Evolutionary conservation across 2,797 vertebrate genomes (phyloP), one percentile per base, ranked within the genome.

Genomic region (Manis javanica): DNA sequence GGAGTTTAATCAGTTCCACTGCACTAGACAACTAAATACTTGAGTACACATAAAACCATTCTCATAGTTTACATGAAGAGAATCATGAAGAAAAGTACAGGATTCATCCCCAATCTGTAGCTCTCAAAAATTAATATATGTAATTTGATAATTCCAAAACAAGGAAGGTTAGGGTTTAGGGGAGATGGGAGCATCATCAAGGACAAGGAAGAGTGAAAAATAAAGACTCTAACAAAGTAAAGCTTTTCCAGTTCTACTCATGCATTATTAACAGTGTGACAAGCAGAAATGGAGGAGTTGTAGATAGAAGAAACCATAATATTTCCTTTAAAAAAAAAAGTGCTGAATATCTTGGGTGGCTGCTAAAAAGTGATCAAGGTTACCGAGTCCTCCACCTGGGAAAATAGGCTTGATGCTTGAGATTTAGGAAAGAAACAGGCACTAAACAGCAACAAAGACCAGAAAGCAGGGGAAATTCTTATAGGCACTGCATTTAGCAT

Each of bases 361-460:
- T 68, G 46, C 46, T 85, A 72, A 88, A 94, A 55, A 23, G 2
- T 31, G 49, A 83, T 42, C 18, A 24, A 68, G 46, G n/a, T 71
- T 78, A 75, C 37, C 69, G 59, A n/a, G 16, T 7, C 4, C 37
- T 42, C 16, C 53, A 83, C 34, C 8, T 37, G 63, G 39, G 34
- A 37, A 55, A 74, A 29, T 26, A 31, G 34, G 4, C 15, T 57
- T 66, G 23, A 81, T 10, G 5, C 29, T 34, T 53, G 42, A 96
- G 59, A 74, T 79, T 87, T 84, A 79, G 96, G 74, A 46, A 95
- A 87, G 55, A 39, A 91, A 29, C 2, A 81, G 37, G 64, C 11
- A 37, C 19, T 42, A 26, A 16, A 49, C 2, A 42, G 61, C 55
- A 24, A 68, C 14, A 10, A 16, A 87, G 31, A 46, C 11, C 66